Conservation (phyloP, 2,797 vertebrate genomes). For the Ctenopoma multispine region DNA sequence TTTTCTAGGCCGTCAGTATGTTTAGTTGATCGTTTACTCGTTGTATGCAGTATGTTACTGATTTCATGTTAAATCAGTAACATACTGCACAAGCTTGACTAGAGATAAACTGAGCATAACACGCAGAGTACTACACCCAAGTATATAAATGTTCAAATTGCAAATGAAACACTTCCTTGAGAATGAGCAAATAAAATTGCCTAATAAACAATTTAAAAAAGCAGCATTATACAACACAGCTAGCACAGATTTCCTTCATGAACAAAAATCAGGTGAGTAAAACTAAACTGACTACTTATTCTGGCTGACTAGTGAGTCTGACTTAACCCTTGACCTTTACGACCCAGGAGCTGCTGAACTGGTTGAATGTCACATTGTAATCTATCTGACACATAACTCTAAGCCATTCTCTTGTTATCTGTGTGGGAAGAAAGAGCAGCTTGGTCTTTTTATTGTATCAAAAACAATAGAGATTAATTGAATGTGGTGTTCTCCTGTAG, state of each 20-base stretch:
- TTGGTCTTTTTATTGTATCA: slow-evolving; percentile 29
- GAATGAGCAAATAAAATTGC: background rate
- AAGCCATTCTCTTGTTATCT: slow-evolving; percentile 43
- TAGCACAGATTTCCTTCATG: background rate
- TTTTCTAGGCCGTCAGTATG: background rate
- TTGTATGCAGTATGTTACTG: no score
- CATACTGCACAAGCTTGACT: background rate
- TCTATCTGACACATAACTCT: slow-evolving; percentile 17
- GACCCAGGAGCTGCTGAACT: background rate
- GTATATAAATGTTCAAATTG: background rate
- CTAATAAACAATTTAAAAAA: background rate
- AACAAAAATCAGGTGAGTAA: background rate
- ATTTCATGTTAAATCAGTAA: background rate
- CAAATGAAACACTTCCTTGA: background rate
- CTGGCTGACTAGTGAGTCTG: background rate
- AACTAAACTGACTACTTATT: background rate
- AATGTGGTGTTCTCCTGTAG: slow-evolving; percentile 19
- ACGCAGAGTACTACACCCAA: background rate
- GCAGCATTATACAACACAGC: background rate
- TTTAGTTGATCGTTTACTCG: background rate
- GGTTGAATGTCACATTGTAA: slow-evolving; percentile 9
- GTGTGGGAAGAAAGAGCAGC: slow-evolving; percentile 45
- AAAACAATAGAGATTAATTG: slow-evolving; percentile 22
- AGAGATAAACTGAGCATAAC: background rate
- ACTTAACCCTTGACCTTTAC: slow-evolving; percentile 3